Evolutionary conservation across 2,113 vertebrate species (phyloP), one percentile per base, ranked within the genome.

Genomic region (Edolisoma coerulescens): DNA sequence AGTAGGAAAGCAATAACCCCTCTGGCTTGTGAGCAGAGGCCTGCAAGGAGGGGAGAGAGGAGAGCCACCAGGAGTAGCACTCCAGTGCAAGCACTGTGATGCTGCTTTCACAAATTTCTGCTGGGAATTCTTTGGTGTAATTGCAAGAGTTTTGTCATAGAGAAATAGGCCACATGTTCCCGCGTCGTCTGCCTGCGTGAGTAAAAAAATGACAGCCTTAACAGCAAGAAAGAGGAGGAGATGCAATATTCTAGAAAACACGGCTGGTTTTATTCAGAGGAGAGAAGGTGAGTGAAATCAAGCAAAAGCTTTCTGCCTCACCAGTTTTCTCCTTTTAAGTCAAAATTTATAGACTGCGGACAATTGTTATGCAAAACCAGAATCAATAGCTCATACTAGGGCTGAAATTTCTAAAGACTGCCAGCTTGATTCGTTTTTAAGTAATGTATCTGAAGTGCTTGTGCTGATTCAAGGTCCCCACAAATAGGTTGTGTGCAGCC

Each of bases 121-220:
- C 50, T 87, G 74, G 77, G 75, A 89, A 63, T 89, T 95, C 70
- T 95, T 93, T 41, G 56, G 61, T 81, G 33, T 64, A 85, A 83
- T 70, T 90, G 83, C 56, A 83, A 65, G 86, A 45, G 64, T 92
- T 95, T 91, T 61, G 85, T 83, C 69, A 65, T 10, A 71, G 79
- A 60, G 96, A 93, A 96, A 71, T 26, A 83, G 76, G 64, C 83
- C 52, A 71, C 90, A 76, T 95, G 90, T 15, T 94, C 32, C n/a
- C 42, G 81, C 4, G 7, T 74, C 42, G 41, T 81, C 89, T 89
- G 69, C n/a, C 35, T 90, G 61, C 1, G 3, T 80, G 63, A 77
- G 27, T 53, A 5, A 86, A 70, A 47, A 95, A 73, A 75, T 35
- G 39, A 75, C 68, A 92, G 52, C 35, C 37, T 81, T 52, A 71